phyloP scores from a whole-genome alignment of 2,888 invertebrate species.

The Leucophora obtusa region DNA sequence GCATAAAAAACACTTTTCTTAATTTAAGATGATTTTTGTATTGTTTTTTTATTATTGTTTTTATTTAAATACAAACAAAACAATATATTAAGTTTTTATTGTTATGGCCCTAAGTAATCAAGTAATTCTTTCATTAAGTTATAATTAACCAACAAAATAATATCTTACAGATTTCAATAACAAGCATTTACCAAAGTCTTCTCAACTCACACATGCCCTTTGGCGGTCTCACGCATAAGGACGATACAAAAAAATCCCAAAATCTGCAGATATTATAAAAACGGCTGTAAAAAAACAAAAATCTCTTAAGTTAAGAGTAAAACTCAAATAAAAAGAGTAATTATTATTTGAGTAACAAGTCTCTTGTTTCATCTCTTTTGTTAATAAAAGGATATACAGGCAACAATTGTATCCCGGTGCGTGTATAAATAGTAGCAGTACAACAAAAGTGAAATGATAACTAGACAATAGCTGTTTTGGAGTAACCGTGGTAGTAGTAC shows the following conservation, averaged over 20 bases:
- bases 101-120: conserved; percentile 15
- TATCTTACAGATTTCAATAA: not conserved
- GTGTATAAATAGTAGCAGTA: not conserved
- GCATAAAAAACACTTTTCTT: too few species aligned
- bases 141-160: conserved; percentile 5
- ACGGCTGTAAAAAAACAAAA: too few species aligned
- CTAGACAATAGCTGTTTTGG: conserved; percentile 23
- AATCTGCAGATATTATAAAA: too few species aligned
- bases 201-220: too few species aligned
- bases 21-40: not conserved
- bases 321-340: not conserved
- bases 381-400: not conserved
- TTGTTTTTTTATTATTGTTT: not conserved
- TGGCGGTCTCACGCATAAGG: too few species aligned
- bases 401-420: not conserved
- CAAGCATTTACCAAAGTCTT: not conserved
- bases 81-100: not conserved
- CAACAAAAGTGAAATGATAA: not conserved
- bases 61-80: not conserved
- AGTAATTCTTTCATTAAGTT: conserved; percentile 4
- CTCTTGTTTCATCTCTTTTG: not conserved
- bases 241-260: too few species aligned
- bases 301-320: not conserved
- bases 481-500: conserved; percentile 18
- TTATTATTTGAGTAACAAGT: not conserved